phyloP scores from a whole-genome alignment of 2,888 invertebrate genomes.

The Drosophila paranaensis region DNA sequence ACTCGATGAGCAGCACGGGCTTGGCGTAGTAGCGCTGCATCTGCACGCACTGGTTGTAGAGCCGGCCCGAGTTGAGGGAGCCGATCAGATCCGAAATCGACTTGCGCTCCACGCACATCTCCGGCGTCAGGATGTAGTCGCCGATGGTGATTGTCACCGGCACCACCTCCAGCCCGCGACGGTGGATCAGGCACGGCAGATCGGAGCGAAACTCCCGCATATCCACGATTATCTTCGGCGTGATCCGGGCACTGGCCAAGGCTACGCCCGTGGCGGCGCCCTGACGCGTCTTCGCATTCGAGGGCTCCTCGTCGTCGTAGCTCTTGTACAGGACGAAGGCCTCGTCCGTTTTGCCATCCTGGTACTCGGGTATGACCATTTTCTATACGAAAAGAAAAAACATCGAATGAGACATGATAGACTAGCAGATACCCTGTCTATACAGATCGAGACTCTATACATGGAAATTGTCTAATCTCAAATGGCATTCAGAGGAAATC shows the following conservation, averaged over 20 bases:
- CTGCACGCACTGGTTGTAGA: constrained; percentile 97
- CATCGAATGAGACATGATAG: neutral
- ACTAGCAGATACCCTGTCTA: constrained; percentile 1
- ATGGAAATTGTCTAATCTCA: no score
- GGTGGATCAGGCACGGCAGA: constrained; percentile 96
- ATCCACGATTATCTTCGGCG: constrained; percentile 92
- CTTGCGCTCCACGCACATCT: constrained; percentile 98
- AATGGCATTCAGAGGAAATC: no score
- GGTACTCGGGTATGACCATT: constrained; percentile 94
- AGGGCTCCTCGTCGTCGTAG: constrained; percentile 61
- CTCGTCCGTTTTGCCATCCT: constrained; percentile 92
- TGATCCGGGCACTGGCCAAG: constrained; percentile 10
- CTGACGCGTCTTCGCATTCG: constrained; percentile 89
- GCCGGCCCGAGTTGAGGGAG: constrained; percentile 96
- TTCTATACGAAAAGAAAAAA: constrained; percentile 85
- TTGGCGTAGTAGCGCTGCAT: constrained; percentile 96
- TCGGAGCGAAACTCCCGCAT: constrained; percentile 99
- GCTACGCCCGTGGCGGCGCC: constrained; percentile 65
- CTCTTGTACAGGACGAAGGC: constrained; percentile 85
- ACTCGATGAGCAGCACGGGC: constrained; percentile 97
- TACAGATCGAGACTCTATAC: no score
- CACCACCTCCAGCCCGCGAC: constrained; percentile 95
- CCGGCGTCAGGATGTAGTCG: constrained; percentile 98
- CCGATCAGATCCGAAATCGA: constrained; percentile 98
- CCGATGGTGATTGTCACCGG: constrained; percentile 96